A percentile compares a stretch with the other conserved stretches of the same genome.
phyloP scores from a whole-genome alignment of 2,797 vertebrate species.

The Arctocebus calabarensis region DNA sequence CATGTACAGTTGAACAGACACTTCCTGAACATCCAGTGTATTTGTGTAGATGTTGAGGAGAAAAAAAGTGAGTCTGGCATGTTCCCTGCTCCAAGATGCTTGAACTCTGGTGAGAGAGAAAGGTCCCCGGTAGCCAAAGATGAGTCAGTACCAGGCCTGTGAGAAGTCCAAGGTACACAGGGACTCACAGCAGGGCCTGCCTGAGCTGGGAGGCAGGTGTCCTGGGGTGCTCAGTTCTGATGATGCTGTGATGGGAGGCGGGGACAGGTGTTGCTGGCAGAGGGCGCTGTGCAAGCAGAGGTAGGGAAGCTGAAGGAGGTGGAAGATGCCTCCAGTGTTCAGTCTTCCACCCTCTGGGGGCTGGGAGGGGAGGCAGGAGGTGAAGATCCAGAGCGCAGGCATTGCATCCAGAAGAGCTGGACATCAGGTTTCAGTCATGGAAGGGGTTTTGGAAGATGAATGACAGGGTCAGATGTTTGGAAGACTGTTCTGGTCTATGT shows the following conservation, averaged over 20 bases:
- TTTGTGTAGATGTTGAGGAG: neutral
- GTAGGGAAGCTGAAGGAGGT: neutral
- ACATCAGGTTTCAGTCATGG: neutral
- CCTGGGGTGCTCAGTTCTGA: neutral
- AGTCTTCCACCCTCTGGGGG: no score
- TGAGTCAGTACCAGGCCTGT: rapidly evolving
- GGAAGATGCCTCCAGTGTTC: neutral
- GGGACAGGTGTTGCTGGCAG: neutral
- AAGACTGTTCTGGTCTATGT: neutral
- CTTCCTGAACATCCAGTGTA: neutral
- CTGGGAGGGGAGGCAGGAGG: rapidly evolving
- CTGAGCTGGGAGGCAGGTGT: neutral
- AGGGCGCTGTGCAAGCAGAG: neutral
- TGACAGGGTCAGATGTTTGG: neutral
- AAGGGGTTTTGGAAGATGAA: neutral
- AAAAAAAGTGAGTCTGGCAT: neutral
- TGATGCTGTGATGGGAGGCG: no score
- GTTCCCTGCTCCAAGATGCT: neutral
- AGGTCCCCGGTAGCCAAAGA: neutral
- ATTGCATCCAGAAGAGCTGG: neutral
- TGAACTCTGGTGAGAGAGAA: neutral
- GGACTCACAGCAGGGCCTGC: neutral
- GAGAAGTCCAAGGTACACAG: rapidly evolving
- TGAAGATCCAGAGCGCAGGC: neutral
- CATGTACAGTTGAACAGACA: neutral